Evolutionary conservation across 2,888 invertebrate genomes (phyloP).

Genomic region (Neoascia interrupta): DNA sequence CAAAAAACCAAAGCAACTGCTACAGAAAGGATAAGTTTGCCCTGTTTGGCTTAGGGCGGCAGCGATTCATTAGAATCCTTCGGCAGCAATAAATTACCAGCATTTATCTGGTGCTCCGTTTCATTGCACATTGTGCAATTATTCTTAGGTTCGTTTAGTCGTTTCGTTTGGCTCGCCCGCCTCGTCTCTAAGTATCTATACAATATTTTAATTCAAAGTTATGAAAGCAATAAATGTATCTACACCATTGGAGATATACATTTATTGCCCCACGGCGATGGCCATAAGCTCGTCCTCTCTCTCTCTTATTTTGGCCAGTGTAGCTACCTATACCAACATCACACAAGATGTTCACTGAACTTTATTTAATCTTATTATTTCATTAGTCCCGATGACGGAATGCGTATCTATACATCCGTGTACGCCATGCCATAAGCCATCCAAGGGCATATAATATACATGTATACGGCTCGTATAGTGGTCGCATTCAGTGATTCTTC

Average conservation of each 20-base stretch:
- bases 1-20: no score
- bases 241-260: slow-evolving; percentile 39
- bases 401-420: neutral
- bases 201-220: slow-evolving; percentile 47
- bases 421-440: no score
- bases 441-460: no score
- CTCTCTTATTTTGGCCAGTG: no score
- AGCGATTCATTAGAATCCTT: no score
- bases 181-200: no score
- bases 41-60: no score
- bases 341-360: slow-evolving; percentile 59
- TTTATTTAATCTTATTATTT: slow-evolving; percentile 63
- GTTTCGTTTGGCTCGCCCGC: no score
- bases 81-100: slow-evolving; percentile 22
- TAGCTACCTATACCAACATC: no score
- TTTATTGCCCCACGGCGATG: no score
- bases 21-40: no score
- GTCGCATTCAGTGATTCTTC: slow-evolving; percentile 57
- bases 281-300: no score
- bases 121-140: slow-evolving; percentile 12
- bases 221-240: slow-evolving; percentile 46
- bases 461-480: neutral
- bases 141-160: neutral
- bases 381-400: slow-evolving; percentile 53
- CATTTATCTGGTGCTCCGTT: slow-evolving; percentile 19